These are phyloP conservation scores for Callithrix jacchus DNA, from an alignment of 2,113 vertebrate genomes.

Conservation along the genomic window DNA sequence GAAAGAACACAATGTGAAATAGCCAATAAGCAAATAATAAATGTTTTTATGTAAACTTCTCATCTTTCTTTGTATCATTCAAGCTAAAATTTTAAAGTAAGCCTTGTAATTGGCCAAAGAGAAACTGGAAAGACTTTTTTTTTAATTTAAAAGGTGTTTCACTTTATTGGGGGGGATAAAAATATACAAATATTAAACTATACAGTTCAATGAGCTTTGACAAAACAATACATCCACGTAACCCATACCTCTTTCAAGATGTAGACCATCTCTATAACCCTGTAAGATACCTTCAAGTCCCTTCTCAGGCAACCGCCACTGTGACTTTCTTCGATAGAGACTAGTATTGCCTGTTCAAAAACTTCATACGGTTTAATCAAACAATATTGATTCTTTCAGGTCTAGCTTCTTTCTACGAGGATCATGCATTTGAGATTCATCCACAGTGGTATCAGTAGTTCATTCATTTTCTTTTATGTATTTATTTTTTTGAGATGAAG, in stretches of 20 bases:
- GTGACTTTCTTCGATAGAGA: not conserved
- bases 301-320: not conserved
- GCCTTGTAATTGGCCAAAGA: not conserved
- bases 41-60: not conserved
- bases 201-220: not conserved
- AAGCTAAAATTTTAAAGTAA: conserved; percentile 34
- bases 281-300: not conserved
- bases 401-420: not conserved
- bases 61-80: not conserved
- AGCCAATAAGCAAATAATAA: not conserved
- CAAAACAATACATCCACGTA: not conserved
- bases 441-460: not conserved
- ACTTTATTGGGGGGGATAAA: not conserved
- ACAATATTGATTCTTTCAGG: not conserved
- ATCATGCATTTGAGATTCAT: not conserved
- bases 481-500: no score
- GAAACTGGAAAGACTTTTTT: not conserved
- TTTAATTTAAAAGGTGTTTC: not conserved
- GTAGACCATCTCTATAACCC: not conserved
- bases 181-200: not conserved
- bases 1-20: not conserved
- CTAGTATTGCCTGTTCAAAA: not conserved
- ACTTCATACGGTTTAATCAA: not conserved
- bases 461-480: not conserved
- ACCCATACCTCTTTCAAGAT: not conserved